Percentiles rank a stretch among this genome's conserved stretches.
These are phyloP conservation scores for Pteria penguin DNA, from an alignment of 2,888 invertebrate genomes.

Conservation along the genomic window DNA sequence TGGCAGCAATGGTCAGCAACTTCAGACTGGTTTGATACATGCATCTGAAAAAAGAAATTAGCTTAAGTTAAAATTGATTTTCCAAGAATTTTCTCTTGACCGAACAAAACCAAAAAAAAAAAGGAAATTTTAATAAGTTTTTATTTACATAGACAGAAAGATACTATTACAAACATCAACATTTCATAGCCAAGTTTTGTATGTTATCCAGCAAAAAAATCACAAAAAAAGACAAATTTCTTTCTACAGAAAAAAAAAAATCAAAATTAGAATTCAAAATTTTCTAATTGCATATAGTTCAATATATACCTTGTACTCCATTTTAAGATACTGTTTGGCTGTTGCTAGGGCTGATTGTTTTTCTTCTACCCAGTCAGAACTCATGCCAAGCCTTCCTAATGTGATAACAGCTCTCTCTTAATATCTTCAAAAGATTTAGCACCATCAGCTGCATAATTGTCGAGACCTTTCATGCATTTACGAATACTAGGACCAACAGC, in stretches of 20 bases:
- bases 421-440: constrained; percentile 12
- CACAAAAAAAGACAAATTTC: too few species aligned
- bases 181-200: too few species aligned
- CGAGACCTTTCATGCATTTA: constrained; percentile 26
- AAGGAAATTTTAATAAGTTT: too few species aligned
- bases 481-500: constrained; percentile 12
- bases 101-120: too few species aligned
- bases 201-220: too few species aligned
- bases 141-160: too few species aligned
- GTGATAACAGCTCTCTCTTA: not conserved
- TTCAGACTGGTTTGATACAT: not conserved
- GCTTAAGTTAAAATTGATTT: too few species aligned
- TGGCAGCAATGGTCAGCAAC: constrained; percentile 10
- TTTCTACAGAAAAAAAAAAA: too few species aligned
- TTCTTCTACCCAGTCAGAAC: not conserved
- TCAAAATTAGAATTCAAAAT: too few species aligned
- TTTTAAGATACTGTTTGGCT: constrained; percentile 10
- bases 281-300: too few species aligned
- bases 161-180: too few species aligned
- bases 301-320: constrained; percentile 4
- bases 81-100: too few species aligned
- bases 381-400: not conserved
- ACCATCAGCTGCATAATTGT: constrained; percentile 29
- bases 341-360: not conserved
- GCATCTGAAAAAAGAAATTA: not conserved